Evolutionary conservation across 2,797 vertebrate species (phyloP), one percentile per base, ranked within the genome.

Genomic region (Esox lucius): DNA sequence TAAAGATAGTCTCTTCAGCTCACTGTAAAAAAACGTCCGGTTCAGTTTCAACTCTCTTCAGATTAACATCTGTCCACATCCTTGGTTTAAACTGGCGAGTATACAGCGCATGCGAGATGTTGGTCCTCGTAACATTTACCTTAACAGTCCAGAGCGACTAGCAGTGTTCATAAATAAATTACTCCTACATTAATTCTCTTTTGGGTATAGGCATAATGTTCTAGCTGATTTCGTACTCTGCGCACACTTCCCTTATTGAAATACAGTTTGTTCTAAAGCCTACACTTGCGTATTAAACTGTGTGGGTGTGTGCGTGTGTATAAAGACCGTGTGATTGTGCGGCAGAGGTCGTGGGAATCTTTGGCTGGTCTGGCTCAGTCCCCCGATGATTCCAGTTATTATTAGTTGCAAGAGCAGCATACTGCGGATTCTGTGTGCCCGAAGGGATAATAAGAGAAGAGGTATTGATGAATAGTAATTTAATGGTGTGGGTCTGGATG

Each of bases 331-430:
- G 70, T 51, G 51, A 16, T 74, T 62, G 65, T 61, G 64, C 68
- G 53, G 53, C 35, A 62, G 48, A 88, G 92, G 91, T 93, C 92
- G 91, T 94, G 94, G 92, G 92, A 94, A 94, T 88, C 78, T 75
- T 80, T 74, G 80, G 76, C 77, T 81, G 77, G 82, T 83, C 81
- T 86, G 79, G 85, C 82, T 87, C 86, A 87, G 87, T 93, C 93
- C 91, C 93, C 93, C 90, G 85, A 75, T 81, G 83, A 83, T 76
- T 72, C 61, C 72, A 31, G 84, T 85, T 89, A 89, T 91, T 89
- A 87, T 87, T 84, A 80, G 84, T 71, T 72, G 53, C 68, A 35
- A 28, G 12, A 28, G 31, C 12, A 59, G 31, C 59, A 81, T 84
- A 83, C 80, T 80, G 28, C 15, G 62, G 28, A 78, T 86, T 81